Evolutionary conservation across 2,113 vertebrate species (phyloP).

Genomic region (Neomonachus schauinslandi): DNA sequence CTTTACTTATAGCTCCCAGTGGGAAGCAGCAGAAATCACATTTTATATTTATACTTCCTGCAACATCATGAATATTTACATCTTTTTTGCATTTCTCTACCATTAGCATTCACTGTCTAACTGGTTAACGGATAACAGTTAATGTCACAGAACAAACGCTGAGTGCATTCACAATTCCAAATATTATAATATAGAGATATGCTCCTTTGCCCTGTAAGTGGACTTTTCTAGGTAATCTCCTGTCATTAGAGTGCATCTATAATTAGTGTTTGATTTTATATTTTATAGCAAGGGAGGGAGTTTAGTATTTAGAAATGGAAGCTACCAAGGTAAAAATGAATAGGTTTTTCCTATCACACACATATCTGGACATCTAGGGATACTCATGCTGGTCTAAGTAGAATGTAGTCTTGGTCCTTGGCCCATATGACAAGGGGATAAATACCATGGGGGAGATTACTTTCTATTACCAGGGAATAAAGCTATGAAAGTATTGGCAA

Average conservation of each 20-base stretch:
- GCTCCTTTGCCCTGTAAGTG: background rate
- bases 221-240: background rate
- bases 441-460: background rate
- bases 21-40: background rate
- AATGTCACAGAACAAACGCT: background rate
- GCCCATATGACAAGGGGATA: background rate
- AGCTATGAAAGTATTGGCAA: background rate
- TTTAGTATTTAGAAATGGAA: slow-evolving; percentile 51
- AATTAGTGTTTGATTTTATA: slow-evolving; percentile 32
- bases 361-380: background rate
- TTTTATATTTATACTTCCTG: slow-evolving; percentile 51
- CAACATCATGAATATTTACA: slow-evolving; percentile 37
- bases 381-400: background rate
- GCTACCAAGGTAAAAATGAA: background rate
- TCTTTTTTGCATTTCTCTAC: background rate
- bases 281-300: background rate
- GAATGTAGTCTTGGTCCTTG: background rate
- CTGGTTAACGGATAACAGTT: background rate
- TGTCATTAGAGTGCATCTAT: background rate
- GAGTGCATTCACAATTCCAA: background rate
- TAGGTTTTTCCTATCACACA: background rate
- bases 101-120: background rate
- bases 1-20: background rate
- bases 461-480: background rate
- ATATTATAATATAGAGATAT: background rate